These are phyloP conservation scores for Rhingia rostrata DNA, from an alignment of 2,888 invertebrate genomes.

Conservation along the genomic window DNA sequence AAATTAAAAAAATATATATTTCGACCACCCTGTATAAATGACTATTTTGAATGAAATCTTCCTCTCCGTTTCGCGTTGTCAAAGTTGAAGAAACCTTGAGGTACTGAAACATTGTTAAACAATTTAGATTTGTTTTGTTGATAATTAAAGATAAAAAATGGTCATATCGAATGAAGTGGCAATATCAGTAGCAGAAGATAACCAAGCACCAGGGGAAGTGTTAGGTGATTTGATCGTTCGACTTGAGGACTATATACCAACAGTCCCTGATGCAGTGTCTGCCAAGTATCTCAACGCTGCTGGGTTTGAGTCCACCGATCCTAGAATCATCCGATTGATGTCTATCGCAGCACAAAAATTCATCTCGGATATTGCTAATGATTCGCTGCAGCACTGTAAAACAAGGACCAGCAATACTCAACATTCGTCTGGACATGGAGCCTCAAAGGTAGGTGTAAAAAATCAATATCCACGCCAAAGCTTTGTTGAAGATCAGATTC, in stretches of 20 bases:
- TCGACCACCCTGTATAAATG: background rate
- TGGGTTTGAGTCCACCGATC: slow-evolving; percentile 97
- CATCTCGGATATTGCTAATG: slow-evolving; percentile 97
- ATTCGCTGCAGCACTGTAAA: slow-evolving; percentile 98
- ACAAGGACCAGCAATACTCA: slow-evolving; percentile 92
- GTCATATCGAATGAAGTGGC: slow-evolving; percentile 50
- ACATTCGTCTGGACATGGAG: slow-evolving; percentile 84
- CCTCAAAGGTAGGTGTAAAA: slow-evolving; percentile 83
- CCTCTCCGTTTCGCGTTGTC: background rate
- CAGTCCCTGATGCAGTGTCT: slow-evolving; percentile 92
- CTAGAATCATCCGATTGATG: slow-evolving; percentile 93
- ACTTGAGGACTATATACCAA: slow-evolving; percentile 96
- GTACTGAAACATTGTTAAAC: background rate
- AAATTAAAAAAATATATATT: too few relatives aligned
- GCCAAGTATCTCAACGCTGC: slow-evolving; percentile 93
- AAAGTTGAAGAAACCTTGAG: background rate
- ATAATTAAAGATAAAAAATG: slow-evolving; percentile 29
- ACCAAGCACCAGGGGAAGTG: slow-evolving; percentile 86
- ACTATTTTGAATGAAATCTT: slow-evolving; percentile 18
- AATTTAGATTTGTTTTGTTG: background rate
- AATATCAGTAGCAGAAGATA: slow-evolving; percentile 51
- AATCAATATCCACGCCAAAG: too few relatives aligned
- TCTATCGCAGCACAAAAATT: slow-evolving; percentile 98
- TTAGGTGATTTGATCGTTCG: slow-evolving; percentile 95
- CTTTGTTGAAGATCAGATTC: slow-evolving; percentile 46